Evolutionary conservation across 92 coral and sea anemone genomes (phyloP), one percentile per base, ranked within the genome.

Genomic region (Porites rus): DNA sequence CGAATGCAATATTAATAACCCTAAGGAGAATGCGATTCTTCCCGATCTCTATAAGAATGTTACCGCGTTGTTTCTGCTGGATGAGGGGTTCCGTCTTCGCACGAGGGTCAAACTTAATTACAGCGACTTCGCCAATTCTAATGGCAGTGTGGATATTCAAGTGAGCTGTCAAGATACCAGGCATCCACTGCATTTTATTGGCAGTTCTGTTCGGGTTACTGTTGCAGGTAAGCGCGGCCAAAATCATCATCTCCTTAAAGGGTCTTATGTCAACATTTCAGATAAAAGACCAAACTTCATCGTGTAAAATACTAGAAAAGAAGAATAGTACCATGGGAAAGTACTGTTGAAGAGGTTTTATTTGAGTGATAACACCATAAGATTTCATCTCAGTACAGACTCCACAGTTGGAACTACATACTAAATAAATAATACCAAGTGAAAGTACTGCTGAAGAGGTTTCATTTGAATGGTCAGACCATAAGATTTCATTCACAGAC

Each of bases 161-260:
- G 43, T 92, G 31, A 92, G 92, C 80, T 92, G 94, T 69, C 79
- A 56, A 63, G 85, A 88, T 64, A n/a, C 52, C 50, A 69, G 1
- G 1, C 54, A 80, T 52, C 94, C 94, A 24, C 88, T 92, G 51
- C 92, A 88, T 70, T 61, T 88, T 38, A 79, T 92, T 51, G 92
- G 94, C 21, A 53, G 88, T 69, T 65, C 63, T 7, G 61, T 88
- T 8, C 82, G 38, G 17, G 77, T 92, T 4, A 2, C 38, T 28
- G 79, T 88, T 67, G 56, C 85, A 72, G 92, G 94, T 91, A 74
- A 46, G 83, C 52, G 38, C 7, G 46, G 74, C 28, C 38, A 14
- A 3, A 28, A 25, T 69, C 8, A 12, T 1, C 10, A 8, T 8
- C 72, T 66, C n/a, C 19, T 1, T 8, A 64, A 64, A 17, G 8